Evolutionary conservation across 2,888 invertebrate genomes (phyloP).

Genomic region (Druceiella hillmani): DNA sequence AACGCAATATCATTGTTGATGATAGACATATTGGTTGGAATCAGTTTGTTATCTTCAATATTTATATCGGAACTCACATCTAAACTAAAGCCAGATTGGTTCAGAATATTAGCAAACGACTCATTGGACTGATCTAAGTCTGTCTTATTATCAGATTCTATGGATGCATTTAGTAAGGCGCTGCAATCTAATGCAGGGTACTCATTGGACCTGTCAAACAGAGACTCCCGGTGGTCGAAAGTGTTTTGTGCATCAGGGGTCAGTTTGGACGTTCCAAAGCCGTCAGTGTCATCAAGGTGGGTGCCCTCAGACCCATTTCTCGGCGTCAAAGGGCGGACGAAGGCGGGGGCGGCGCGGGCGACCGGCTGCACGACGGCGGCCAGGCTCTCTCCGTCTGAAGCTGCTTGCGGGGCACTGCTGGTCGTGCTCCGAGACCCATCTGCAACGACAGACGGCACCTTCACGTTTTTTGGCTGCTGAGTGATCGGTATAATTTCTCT

Average conservation of each 20-base stretch:
- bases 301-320: conserved; percentile 43
- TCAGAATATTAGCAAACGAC: conserved; percentile 42
- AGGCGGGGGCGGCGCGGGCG: conserved; percentile 34
- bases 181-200: conserved; percentile 36
- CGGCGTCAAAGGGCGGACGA: conserved; percentile 32
- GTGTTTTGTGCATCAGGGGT: conserved; percentile 13
- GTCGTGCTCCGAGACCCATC: conserved; percentile 18
- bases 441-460: conserved; percentile 66
- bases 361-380: conserved; percentile 22
- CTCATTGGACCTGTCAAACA: conserved; percentile 38
- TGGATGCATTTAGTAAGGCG: conserved; percentile 34
- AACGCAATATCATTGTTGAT: conserved; percentile 2
- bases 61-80: conserved; percentile 25
- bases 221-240: conserved; percentile 27
- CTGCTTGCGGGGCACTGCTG: conserved; percentile 47
- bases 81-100: conserved; percentile 36
- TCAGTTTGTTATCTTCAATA: conserved; percentile 21
- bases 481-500: conserved; percentile 16
- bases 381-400: conserved; percentile 39
- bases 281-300: conserved; percentile 28
- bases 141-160: conserved; percentile 37
- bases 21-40: no score
- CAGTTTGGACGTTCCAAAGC: conserved; percentile 33
- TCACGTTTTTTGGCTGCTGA: conserved; percentile 64
- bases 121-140: conserved; percentile 47